Percentiles rank a stretch among this genome's conserved stretches.
phyloP scores from a whole-genome alignment of 2,888 invertebrate species.

The Ophion ellenae region DNA sequence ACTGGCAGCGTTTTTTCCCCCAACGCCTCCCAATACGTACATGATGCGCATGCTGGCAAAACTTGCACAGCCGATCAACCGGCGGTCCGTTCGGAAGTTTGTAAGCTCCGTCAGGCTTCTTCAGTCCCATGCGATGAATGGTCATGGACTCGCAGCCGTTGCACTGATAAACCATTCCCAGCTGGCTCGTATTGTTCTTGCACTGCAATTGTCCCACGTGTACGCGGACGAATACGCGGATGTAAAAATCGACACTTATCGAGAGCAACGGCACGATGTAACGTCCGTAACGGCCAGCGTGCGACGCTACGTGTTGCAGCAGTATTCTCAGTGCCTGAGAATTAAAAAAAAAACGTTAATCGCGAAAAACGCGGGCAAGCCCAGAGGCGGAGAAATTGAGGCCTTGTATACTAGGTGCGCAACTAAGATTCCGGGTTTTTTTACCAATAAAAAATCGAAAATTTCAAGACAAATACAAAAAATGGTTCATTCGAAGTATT shows the following conservation, averaged over 20 bases:
- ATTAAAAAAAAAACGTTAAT: not conserved
- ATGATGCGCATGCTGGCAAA: constrained; percentile 91
- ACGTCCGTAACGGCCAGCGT: constrained; percentile 96
- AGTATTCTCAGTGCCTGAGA: constrained; percentile 95
- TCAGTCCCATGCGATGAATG: constrained; percentile 90
- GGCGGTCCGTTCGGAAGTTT: constrained; percentile 89
- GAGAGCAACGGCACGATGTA: constrained; percentile 96
- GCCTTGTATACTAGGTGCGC: too few relatives aligned
- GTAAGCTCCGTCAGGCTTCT: constrained; percentile 86
- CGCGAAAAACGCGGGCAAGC: too few relatives aligned
- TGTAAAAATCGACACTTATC: constrained; percentile 97
- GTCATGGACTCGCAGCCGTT: constrained; percentile 93
- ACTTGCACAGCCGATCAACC: constrained; percentile 88
- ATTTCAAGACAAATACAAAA: too few relatives aligned
- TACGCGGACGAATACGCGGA: constrained; percentile 95
- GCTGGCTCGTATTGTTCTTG: constrained; percentile 94
- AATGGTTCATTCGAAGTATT: too few relatives aligned
- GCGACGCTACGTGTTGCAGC: constrained; percentile 94
- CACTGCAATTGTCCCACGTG: constrained; percentile 92
- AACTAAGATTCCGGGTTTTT: too few relatives aligned
- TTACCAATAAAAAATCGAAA: too few relatives aligned
- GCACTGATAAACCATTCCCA: constrained; percentile 95
- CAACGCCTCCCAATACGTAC: constrained; percentile 83
- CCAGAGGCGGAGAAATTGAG: too few relatives aligned
- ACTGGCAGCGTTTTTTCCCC: too few relatives aligned